Conservation (phyloP, 2,888 invertebrate genomes). For the Andricus curvator region DNA sequence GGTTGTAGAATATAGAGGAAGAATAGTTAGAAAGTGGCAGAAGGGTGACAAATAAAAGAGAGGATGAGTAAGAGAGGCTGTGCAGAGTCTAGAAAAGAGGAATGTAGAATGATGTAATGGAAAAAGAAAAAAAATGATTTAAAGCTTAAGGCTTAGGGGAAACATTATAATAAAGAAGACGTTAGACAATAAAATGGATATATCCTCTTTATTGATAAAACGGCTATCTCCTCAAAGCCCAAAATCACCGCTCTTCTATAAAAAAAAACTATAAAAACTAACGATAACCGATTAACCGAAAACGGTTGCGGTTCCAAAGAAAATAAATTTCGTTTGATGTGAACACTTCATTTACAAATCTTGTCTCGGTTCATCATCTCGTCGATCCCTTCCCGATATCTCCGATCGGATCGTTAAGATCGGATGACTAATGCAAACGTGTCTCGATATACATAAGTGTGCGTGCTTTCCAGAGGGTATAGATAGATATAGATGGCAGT, state of each 20-base stretch:
- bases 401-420: conserved; percentile 54
- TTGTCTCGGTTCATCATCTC: conserved; percentile 16
- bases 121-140: no score
- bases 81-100: no score
- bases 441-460: conserved; percentile 48
- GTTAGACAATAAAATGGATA: not conserved
- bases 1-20: no score
- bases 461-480: conserved; percentile 1
- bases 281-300: not conserved
- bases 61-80: no score
- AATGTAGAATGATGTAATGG: no score
- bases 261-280: not conserved
- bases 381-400: conserved; percentile 42
- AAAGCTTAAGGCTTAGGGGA: no score
- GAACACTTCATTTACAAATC: conserved; percentile 20
- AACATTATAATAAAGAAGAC: no score
- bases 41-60: no score
- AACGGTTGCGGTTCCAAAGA: conserved; percentile 2
- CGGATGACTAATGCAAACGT: conserved; percentile 60
- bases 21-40: no score
- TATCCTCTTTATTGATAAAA: not conserved
- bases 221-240: not conserved
- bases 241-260: not conserved
- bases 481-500: conserved; percentile 47
- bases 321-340: not conserved